Conservation (phyloP, 2,113 vertebrate genomes). For the Coptodon rendalli region DNA sequence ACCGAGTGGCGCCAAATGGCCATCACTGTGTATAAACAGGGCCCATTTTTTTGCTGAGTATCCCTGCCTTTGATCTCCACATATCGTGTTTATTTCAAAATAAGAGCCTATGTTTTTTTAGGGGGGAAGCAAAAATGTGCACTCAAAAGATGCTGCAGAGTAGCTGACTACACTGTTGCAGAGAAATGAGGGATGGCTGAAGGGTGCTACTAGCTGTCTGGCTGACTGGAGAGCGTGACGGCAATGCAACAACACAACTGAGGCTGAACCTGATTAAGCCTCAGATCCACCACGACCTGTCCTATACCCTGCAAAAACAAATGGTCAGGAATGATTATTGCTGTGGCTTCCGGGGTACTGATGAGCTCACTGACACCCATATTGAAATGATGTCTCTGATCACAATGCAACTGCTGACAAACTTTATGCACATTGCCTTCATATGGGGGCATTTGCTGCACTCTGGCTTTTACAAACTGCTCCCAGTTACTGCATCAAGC, state of each 20-base stretch:
- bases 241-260: not conserved
- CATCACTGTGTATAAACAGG: conserved; percentile 51
- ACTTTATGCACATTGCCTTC: not conserved
- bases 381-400: not conserved
- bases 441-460: not conserved
- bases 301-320: not conserved
- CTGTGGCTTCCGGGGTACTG: not conserved
- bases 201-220: not conserved
- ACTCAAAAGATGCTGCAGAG: not conserved
- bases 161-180: not conserved
- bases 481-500: not conserved
- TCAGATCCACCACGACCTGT: not conserved
- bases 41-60: conserved; percentile 41
- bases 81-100: not conserved
- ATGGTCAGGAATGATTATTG: not conserved
- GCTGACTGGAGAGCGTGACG: not conserved
- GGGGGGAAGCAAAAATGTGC: not conserved
- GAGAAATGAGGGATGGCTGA: not conserved
- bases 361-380: not conserved
- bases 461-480: not conserved
- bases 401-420: not conserved
- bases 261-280: not conserved
- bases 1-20: conserved; percentile 54
- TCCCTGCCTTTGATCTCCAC: conserved; percentile 34
- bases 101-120: not conserved